Evolutionary conservation across 2,888 invertebrate genomes (phyloP).

Genomic region (Rotaria macrura): DNA sequence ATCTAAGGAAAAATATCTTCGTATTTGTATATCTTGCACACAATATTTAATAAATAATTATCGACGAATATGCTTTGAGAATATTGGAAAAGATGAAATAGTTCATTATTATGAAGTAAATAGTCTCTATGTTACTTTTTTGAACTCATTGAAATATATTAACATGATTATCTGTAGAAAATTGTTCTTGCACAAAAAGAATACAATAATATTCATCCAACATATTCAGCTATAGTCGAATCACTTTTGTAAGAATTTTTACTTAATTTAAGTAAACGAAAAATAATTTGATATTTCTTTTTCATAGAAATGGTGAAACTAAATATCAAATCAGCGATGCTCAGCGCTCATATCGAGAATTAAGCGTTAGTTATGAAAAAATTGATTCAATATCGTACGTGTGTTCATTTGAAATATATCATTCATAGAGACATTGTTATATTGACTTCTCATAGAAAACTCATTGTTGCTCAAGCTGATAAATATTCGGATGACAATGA

Average conservation of each 20-base stretch:
- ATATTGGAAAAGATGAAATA: neutral
- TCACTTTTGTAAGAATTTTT: neutral
- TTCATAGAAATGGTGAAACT: neutral
- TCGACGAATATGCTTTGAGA: neutral
- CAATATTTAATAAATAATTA: slow-evolving; percentile 4
- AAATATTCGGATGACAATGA: neutral
- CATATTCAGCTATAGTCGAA: neutral
- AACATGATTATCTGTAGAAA: neutral
- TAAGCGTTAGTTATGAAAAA: neutral
- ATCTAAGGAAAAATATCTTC: slow-evolving; percentile 22
- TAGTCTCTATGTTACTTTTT: too few species aligned
- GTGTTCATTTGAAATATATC: neutral
- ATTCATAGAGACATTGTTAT: neutral
- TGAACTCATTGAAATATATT: too few species aligned
- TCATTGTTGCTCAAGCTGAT: neutral
- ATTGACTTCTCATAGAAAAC: neutral
- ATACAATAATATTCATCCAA: neutral
- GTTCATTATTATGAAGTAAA: neutral
- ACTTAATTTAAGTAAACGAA: neutral
- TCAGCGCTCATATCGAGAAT: neutral
- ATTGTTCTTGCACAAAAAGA: neutral
- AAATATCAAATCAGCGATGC: neutral
- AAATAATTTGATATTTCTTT: neutral
- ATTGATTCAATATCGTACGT: neutral
- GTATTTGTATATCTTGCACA: slow-evolving; percentile 24